Conservation (phyloP, 2,888 invertebrate genomes). For the Dione juno region DNA sequence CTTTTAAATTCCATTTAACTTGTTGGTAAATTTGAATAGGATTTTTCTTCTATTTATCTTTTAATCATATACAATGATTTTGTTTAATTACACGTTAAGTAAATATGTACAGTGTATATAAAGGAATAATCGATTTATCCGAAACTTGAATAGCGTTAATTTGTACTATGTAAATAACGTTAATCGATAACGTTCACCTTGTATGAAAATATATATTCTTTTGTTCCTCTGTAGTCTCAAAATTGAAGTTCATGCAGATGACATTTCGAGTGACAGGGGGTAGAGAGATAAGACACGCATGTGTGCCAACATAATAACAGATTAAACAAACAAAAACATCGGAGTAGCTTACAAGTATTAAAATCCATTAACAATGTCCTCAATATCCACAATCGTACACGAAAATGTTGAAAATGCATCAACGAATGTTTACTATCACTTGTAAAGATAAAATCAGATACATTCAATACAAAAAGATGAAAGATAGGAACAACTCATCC, state of each 20-base stretch:
- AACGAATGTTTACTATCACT: constrained; percentile 1
- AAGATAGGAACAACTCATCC: constrained; percentile 46
- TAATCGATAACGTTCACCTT: too few species aligned
- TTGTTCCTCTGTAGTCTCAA: background rate
- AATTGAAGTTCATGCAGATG: background rate
- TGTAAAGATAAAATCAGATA: constrained; percentile 3
- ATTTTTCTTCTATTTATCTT: background rate
- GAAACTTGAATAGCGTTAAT: too few species aligned
- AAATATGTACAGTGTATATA: too few species aligned
- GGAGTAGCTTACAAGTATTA: background rate
- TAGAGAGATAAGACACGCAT: background rate
- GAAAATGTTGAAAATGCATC: background rate
- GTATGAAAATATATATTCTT: background rate
- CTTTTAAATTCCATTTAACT: background rate
- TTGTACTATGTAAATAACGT: too few species aligned
- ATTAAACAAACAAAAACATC: background rate
- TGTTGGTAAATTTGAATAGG: background rate
- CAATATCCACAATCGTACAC: too few species aligned
- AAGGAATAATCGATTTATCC: too few species aligned
- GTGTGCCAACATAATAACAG: background rate
- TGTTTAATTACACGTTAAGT: too few species aligned
- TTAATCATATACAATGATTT: background rate
- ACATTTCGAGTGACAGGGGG: background rate
- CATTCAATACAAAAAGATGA: constrained; percentile 12
- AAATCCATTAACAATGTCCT: background rate